Evolutionary conservation across 1,140 invertebrate genomes (phyloP), one percentile per base, ranked within the genome.

Genomic region (Trialeurodes vaporariorum): DNA sequence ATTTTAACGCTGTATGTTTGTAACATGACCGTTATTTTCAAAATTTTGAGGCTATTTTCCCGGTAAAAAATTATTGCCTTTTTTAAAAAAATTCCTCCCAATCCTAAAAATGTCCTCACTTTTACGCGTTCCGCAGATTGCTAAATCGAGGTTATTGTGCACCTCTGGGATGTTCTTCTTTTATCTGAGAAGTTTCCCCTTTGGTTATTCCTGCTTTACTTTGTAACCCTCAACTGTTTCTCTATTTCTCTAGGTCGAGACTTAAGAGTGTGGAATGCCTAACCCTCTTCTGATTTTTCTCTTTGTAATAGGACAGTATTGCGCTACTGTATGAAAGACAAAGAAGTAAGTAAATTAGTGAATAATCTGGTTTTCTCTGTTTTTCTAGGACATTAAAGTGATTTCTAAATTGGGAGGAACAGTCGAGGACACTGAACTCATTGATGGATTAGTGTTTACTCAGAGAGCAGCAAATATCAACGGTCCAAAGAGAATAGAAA

Each of bases 341-440:
- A n/a, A 25, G 13, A 13, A 23, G 24, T 23, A 62, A 25, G 61
- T 23, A 13, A 23, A 5, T 27, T n/a, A n/a, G n/a, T n/a, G n/a
- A n/a, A n/a, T 26, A 62, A 49, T 24, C 64, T 26, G 24, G 26
- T 34, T 26, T 64, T 70, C 40, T n/a, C n/a, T n/a, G n/a, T n/a
- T 67, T 62, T 72, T 73, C 26, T 65, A 81, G 78, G 93, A 99
- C 76, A 96, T 99, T 64, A 96, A 95, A 83, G 88, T 99, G 12
- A 91, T 98, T 67, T 94, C 94, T 75, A 95, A 96, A 73, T 81
- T 99, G 59, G 96, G 97, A 61, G 96, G 96, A 24, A 98, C 97
- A 23, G 89, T 99, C 2, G 98, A 99, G 79, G 98, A 99, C 76
- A 97, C 97, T 0, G 91, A 98, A 81, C 79, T 99, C 23, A 85